phyloP scores from a whole-genome alignment of 2,888 invertebrate species.

The Athripsodes cinereus region DNA sequence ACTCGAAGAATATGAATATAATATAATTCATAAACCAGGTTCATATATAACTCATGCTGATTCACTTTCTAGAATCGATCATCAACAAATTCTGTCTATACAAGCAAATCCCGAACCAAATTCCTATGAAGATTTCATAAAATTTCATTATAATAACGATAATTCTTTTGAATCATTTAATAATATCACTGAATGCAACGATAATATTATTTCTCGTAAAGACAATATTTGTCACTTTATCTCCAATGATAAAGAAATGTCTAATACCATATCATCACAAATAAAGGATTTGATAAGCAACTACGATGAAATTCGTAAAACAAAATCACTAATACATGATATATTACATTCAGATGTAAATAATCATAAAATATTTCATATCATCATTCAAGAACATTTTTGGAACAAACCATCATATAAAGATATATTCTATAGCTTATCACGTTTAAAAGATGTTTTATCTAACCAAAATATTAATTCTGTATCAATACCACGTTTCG shows the following conservation, averaged over 20 bases:
- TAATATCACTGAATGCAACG: slow-evolving; percentile 3
- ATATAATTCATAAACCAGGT: slow-evolving; percentile 31
- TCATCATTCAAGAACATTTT: slow-evolving; percentile 24
- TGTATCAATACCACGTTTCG: slow-evolving; percentile 14
- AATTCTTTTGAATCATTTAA: background rate
- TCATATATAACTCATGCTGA: slow-evolving; percentile 30
- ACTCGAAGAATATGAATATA: slow-evolving; percentile 32
- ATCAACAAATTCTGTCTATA: background rate
- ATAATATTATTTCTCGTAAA: background rate
- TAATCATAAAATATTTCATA: slow-evolving; percentile 1
- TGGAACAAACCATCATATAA: slow-evolving; percentile 27
- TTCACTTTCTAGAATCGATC: slow-evolving; percentile 22
- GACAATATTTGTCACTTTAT: background rate
- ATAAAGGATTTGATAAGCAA: slow-evolving; percentile 1
- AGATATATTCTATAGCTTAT: slow-evolving; percentile 27
- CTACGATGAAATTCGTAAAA: background rate
- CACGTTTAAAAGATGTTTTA: slow-evolving; percentile 15
- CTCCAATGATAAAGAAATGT: slow-evolving; percentile 9
- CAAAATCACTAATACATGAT: background rate
- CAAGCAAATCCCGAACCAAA: slow-evolving; percentile 20
- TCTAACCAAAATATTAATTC: slow-evolving; percentile 18
- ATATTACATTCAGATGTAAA: background rate
- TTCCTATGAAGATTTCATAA: slow-evolving; percentile 14
- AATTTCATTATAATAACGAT: background rate
- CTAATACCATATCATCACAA: background rate